Percentiles rank a stretch among this genome's conserved stretches.
These are phyloP conservation scores for Volucella zonaria DNA, from an alignment of 2,888 invertebrate genomes.

Conservation along the genomic window DNA sequence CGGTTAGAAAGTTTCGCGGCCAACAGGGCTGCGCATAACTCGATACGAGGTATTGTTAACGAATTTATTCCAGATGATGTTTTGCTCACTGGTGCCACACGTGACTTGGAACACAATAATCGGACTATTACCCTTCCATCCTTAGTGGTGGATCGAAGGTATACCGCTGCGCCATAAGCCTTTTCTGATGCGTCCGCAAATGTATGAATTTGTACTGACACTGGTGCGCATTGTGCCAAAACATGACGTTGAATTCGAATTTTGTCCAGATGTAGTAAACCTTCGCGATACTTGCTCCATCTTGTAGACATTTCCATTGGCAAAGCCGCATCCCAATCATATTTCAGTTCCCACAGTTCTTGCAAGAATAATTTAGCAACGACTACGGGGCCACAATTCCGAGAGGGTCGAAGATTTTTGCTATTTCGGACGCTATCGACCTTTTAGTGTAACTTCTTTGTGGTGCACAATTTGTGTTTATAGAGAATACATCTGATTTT, in stretches of 20 bases:
- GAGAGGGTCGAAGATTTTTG: conserved; percentile 33
- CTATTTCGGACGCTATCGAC: conserved; percentile 33
- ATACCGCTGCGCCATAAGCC: conserved; percentile 39
- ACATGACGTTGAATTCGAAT: too few species aligned
- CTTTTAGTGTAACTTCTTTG: conserved; percentile 23
- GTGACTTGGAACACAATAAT: conserved; percentile 28
- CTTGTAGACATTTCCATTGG: too few species aligned
- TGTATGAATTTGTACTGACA: too few species aligned
- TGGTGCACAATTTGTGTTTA: conserved; percentile 29
- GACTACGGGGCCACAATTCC: conserved; percentile 27
- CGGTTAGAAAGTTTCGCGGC: conserved; percentile 12
- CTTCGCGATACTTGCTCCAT: too few species aligned
- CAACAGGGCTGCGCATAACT: background rate
- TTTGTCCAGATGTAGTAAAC: too few species aligned
- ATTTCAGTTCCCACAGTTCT: conserved; percentile 17
- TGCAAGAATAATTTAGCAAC: conserved; percentile 29
- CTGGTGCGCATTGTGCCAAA: too few species aligned
- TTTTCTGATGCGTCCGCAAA: background rate
- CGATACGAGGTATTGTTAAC: conserved; percentile 5
- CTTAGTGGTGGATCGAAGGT: background rate
- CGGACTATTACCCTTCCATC: conserved; percentile 21
- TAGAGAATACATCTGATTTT: conserved; percentile 39
- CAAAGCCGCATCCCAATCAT: conserved; percentile 15
- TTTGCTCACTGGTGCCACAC: conserved; percentile 7
- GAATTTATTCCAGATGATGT: background rate